Conservation (phyloP, 2,113 vertebrate species). For the human (Homo sapiens) region DNA sequence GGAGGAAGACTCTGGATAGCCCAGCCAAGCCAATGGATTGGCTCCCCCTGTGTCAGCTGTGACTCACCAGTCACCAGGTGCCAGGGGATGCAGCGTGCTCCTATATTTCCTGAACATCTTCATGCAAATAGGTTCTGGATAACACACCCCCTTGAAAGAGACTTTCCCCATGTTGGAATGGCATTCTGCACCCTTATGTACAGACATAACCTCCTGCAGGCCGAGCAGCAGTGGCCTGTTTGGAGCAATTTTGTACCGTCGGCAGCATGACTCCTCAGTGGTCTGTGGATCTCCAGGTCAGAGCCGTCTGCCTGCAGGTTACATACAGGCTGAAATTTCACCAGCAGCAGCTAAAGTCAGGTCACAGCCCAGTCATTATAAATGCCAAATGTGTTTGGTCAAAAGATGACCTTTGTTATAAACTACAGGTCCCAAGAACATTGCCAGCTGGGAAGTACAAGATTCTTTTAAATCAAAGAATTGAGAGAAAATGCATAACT, state of each 20-base stretch:
- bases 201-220: neutral
- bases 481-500: neutral
- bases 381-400: neutral
- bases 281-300: neutral
- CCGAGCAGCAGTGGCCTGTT: neutral
- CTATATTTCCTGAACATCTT: neutral
- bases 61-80: neutral
- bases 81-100: neutral
- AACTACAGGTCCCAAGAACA: neutral
- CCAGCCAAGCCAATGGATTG: no score
- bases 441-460: neutral
- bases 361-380: neutral
- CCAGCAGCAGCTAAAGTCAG: neutral
- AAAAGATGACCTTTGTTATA: neutral
- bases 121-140: neutral
- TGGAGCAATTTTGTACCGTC: accelerated
- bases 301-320: neutral
- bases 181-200: neutral
- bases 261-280: neutral
- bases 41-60: neutral
- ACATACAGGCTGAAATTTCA: neutral
- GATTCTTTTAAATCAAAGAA: neutral
- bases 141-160: neutral
- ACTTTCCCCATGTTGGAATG: neutral
- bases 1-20: neutral